Percentiles rank a stretch among this genome's conserved stretches.
phyloP scores from a whole-genome alignment of 1,140 invertebrate genomes.

The Ooceraea biroi region DNA sequence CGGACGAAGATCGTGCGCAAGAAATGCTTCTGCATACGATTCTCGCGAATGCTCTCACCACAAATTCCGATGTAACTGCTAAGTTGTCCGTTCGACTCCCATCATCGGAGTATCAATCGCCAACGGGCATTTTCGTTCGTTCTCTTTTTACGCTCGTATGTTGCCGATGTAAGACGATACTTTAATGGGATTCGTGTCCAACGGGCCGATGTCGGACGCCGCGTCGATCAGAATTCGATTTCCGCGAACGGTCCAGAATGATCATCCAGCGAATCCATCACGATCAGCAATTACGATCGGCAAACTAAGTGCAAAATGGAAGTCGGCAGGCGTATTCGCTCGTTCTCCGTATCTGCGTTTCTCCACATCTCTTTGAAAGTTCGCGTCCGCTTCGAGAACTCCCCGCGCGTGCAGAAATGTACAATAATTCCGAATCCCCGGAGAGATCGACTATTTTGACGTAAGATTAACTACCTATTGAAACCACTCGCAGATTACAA shows the following conservation, averaged over 20 bases:
- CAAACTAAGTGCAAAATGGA: not conserved
- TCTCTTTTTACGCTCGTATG: slow-evolving; percentile 59
- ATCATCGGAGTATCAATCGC: slow-evolving; percentile 64
- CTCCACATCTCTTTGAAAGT: not conserved
- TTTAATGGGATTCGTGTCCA: slow-evolving; percentile 36
- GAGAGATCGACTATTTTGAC: not conserved
- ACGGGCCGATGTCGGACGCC: not conserved
- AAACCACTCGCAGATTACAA: not conserved
- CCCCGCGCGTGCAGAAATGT: not conserved
- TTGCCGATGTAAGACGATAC: slow-evolving; percentile 29
- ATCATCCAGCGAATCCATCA: not conserved
- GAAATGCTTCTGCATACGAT: slow-evolving; percentile 18
- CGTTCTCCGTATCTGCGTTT: not conserved
- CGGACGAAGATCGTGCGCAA: slow-evolving; percentile 8
- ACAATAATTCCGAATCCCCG: not conserved
- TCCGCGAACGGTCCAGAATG: not conserved
- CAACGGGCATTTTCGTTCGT: slow-evolving; percentile 34
- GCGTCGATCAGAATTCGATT: slow-evolving; percentile 10
- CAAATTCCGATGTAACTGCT: slow-evolving; percentile 67
- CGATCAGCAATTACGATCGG: not conserved
- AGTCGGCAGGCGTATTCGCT: not conserved
- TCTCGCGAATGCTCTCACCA: slow-evolving; percentile 52
- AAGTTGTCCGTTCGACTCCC: slow-evolving; percentile 62
- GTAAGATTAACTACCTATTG: not conserved
- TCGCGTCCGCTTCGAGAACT: not conserved